Evolutionary conservation across 30 jellyfish, hydroid and myxozoan species (phyloP), one percentile per base, ranked within the genome.

Genomic region (Aurelia aurita): DNA sequence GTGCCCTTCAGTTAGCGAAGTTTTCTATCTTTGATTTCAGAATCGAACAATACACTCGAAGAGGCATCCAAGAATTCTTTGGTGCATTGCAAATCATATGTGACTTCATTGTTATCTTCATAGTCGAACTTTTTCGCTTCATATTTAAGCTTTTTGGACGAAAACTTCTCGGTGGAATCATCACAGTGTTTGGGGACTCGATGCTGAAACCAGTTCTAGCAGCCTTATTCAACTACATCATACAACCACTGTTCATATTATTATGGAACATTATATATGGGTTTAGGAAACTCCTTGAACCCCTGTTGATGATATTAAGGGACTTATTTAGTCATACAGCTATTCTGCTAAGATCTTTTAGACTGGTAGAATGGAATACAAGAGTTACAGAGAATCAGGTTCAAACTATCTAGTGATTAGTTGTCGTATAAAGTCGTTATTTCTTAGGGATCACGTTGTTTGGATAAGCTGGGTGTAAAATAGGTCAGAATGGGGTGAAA

Each of bases 41-140:
- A 44, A 27, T 87, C n/a, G 96, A 87, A 62, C 31, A 87, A 0
- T 47, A 58, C 80, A 80, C 81, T 9, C 82, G 68, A 26, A 85
- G 97, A 2, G 86, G 87, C 39, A 27, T 73, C 9, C 92, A 89
- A 75, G 97, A 89, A 81, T 73, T 89, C 87, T 89, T 89, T 51
- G 97, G 97, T 22, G 77, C 78, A 19, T 66, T 89, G 45, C 97
- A 89, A 39, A 89, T 89, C 13, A 15, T 89, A 20, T 23, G 71
- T 32, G 92, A 89, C 54, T 65, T 89, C 84, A 35, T 82, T 28
- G 82, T 89, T 23, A 89, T 89, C 43, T 89, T 89, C 86, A 45
- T 80, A 2, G 87, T 89, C 49, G 97, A 89, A 49, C 65, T 78
- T 5, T 21, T 68, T 20, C 89, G 89, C 25, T 89, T 89, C 58